phyloP scores from a whole-genome alignment of 2,888 invertebrate genomes.

The Trypoxylon attenuatum region DNA sequence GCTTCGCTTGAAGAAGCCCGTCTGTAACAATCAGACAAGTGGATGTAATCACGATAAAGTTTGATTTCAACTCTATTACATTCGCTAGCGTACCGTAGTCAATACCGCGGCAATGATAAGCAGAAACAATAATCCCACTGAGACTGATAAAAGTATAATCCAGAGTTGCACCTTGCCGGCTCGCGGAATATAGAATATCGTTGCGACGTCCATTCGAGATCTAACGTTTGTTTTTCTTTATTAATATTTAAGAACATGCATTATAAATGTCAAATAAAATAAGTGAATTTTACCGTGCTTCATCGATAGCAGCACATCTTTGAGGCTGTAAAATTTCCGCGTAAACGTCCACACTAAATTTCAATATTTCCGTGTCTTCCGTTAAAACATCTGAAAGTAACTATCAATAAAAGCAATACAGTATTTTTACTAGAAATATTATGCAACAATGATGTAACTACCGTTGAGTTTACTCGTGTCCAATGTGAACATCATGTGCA shows the following conservation, averaged over 20 bases:
- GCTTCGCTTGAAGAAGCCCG: conserved; percentile 58
- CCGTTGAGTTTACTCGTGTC: conserved; percentile 46
- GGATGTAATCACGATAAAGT: neutral
- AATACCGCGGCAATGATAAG: conserved; percentile 40
- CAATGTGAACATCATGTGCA: conserved; percentile 48
- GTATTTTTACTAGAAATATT: too few relatives aligned
- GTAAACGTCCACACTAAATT: conserved; percentile 47
- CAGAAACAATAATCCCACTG: conserved; percentile 53
- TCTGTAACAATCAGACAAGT: conserved; percentile 34
- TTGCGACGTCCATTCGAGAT: conserved; percentile 37
- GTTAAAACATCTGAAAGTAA: conserved; percentile 18
- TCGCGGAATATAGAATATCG: conserved; percentile 48
- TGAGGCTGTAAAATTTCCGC: conserved; percentile 49
- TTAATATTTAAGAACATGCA: neutral
- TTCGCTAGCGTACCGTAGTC: conserved; percentile 35
- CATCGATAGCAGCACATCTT: conserved; percentile 15
- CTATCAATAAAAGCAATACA: neutral
- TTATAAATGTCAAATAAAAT: neutral
- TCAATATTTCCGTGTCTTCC: conserved; percentile 32
- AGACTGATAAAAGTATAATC: conserved; percentile 56
- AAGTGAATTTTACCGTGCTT: conserved; percentile 40
- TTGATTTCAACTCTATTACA: neutral
- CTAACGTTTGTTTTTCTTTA: conserved; percentile 20
- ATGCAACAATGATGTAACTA: conserved; percentile 8
- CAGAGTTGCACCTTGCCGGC: conserved; percentile 48